Percentiles rank a stretch among this genome's conserved stretches.
These are phyloP conservation scores for Malacoraja senta DNA, from an alignment of 2,797 vertebrate genomes.

Conservation along the genomic window DNA sequence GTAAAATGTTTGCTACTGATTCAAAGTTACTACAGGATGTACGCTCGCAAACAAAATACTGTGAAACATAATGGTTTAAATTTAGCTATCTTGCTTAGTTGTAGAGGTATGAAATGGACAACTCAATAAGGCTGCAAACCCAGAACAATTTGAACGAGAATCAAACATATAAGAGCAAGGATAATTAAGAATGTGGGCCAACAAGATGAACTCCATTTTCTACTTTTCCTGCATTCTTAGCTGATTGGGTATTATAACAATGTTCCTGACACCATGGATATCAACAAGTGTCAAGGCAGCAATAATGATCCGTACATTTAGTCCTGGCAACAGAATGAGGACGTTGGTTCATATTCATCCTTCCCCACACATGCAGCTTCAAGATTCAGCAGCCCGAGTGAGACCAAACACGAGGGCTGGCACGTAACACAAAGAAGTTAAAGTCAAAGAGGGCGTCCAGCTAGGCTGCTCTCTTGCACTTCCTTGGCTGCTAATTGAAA, in stretches of 20 bases:
- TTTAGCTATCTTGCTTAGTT: not conserved
- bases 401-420: not conserved
- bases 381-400: not conserved
- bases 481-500: not conserved
- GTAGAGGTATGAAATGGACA: not conserved
- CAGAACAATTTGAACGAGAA: not conserved
- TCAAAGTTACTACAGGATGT: too few relatives aligned
- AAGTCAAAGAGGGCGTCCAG: constrained; percentile 9
- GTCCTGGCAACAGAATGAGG: not conserved
- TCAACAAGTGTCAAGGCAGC: not conserved
- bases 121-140: not conserved
- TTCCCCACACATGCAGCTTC: not conserved
- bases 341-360: not conserved
- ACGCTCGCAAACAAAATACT: not conserved
- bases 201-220: not conserved
- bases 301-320: not conserved
- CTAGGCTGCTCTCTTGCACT: not conserved
- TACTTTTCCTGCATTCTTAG: not conserved
- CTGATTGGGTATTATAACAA: not conserved
- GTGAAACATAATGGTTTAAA: not conserved
- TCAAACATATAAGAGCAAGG: not conserved
- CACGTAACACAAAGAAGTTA: not conserved
- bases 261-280: not conserved
- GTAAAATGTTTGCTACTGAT: too few relatives aligned
- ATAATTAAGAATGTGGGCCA: not conserved